Evolutionary conservation across 2,797 vertebrate species (phyloP), one percentile per base, ranked within the genome.

Genomic region (Mus spretus): DNA sequence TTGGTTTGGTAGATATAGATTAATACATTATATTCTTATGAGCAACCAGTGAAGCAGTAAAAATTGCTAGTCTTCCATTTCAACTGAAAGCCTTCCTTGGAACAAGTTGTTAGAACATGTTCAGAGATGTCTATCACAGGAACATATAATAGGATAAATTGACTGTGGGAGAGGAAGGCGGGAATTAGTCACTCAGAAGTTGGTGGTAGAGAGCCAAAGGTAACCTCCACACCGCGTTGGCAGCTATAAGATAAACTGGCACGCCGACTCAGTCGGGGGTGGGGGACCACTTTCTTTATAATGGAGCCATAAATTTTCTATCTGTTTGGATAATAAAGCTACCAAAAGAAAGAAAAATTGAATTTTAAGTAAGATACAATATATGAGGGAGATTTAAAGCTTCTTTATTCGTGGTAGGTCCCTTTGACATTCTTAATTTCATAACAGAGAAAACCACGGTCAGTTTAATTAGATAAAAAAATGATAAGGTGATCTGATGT

Each of bases 41-140:
- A 94, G 72, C 50, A 93, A 72, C 17, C 40, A 75, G 5, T 44
- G 57, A 59, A 91, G 80, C 91, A 95, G 86, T 88, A 97, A 95
- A 97, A 93, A 95, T 91, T 74, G 88, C 96, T 88, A 93, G 89
- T 72, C 83, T 97, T 93, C 86, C 53, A 90, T 93, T 97, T 90
- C 37, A 70, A 22, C 89, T 31, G 90, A 95, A 97, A 96, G 89
- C 24, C 37, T 95, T 92, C 89, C 86, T 95, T 80, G 85, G 94
- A 94, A 93, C 78, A 95, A 85, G 83, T 37, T 98, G 96, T 97
- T 96, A 95, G 74, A 89, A 97, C 96, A 97, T 17, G 96, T 97
- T 96, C 93, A 77, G 85, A 97, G 95, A 97, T 95, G 95, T 59
- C 91, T 95, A 91, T 93, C 86, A 74, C 31, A 37, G 63, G 84